phyloP scores from a whole-genome alignment of 2,113 vertebrate genomes.

The Steatornis caripensis region DNA sequence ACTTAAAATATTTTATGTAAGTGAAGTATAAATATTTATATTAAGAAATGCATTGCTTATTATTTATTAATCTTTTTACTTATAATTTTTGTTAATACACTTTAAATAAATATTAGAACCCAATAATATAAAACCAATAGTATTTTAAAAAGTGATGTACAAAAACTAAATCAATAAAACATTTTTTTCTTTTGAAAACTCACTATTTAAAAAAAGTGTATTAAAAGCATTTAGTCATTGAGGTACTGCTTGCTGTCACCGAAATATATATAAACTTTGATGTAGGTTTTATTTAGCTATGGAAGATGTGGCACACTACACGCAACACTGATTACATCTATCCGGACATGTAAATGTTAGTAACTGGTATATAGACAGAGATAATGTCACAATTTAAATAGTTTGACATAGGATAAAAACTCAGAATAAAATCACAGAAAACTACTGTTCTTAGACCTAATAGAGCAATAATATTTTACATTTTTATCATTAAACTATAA shows the following conservation, averaged over 20 bases:
- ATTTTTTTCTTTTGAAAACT: background rate
- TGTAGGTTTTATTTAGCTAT: background rate
- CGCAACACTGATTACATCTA: background rate
- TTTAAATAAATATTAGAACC: background rate
- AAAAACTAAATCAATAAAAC: background rate
- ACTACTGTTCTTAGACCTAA: background rate
- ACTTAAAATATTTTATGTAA: background rate
- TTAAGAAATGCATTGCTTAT: background rate
- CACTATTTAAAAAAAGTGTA: background rate
- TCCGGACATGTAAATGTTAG: background rate
- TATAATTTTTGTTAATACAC: background rate
- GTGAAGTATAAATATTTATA: background rate
- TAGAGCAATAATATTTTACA: background rate
- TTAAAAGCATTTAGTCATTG: background rate
- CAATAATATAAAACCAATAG: rapidly evolving
- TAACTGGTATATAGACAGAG: background rate
- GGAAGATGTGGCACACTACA: background rate
- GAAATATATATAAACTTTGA: background rate
- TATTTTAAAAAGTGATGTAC: background rate
- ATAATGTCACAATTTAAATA: background rate
- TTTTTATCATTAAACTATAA: background rate
- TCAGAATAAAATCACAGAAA: background rate
- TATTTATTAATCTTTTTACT: background rate
- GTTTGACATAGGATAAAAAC: background rate
- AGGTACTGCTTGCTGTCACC: background rate